Percentiles rank a stretch among this genome's conserved stretches.
Conservation (phyloP, 2,113 vertebrate species). For the Circaetus cinerascens region DNA sequence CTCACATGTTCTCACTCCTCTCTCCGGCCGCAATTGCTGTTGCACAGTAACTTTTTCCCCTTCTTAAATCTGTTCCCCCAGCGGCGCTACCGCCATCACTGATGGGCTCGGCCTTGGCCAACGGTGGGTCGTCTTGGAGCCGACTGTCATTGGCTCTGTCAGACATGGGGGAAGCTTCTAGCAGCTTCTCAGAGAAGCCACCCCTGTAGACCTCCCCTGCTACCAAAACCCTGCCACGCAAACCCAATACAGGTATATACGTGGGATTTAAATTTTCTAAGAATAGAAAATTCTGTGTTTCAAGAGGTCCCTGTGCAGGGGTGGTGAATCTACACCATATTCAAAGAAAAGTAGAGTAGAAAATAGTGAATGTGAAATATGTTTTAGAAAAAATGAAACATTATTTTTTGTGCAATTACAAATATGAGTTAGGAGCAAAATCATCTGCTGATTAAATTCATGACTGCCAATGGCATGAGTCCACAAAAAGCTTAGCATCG, state of each 20-base stretch:
- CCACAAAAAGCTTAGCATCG: neutral
- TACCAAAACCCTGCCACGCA: neutral
- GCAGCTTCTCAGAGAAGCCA: too few species aligned
- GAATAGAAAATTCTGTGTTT: neutral
- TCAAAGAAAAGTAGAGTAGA: neutral
- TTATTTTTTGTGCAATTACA: neutral
- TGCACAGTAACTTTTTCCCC: too few species aligned
- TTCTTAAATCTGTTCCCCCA: too few species aligned
- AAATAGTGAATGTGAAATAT: neutral
- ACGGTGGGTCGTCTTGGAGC: fast-evolving
- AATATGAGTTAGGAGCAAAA: neutral
- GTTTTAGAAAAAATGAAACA: neutral
- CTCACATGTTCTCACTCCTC: too few species aligned
- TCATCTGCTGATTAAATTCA: neutral
- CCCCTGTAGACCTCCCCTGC: too few species aligned
- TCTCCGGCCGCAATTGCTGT: too few species aligned
- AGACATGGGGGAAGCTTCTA: too few species aligned
- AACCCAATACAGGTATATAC: neutral
- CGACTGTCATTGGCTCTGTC: too few species aligned
- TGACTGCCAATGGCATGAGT: neutral
- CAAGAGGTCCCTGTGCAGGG: neutral
- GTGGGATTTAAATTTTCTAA: neutral
- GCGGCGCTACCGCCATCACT: too few species aligned
- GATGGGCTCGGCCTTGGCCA: too few species aligned
- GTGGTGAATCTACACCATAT: neutral